Percentiles rank a stretch among this genome's conserved stretches.
Evolutionary conservation across 1,140 invertebrate genomes (phyloP).

Genomic region (Rhagoletis pomonella): DNA sequence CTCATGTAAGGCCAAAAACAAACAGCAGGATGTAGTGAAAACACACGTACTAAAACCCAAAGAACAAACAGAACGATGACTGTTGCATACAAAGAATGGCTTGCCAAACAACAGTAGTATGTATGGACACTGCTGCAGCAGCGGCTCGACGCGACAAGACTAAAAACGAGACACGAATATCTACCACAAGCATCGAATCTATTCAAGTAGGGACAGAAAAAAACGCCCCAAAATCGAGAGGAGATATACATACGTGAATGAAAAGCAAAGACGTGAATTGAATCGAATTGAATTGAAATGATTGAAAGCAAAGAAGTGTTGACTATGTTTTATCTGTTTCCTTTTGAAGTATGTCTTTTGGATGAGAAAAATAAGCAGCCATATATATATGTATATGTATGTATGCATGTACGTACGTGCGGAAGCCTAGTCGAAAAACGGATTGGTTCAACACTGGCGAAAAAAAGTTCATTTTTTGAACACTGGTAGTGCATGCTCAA

Average conservation of each 20-base stretch:
- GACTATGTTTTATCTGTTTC: background rate
- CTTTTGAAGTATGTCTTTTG: background rate
- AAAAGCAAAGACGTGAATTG: slow-evolving; percentile 49
- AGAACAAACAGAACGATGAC: slow-evolving; percentile 10
- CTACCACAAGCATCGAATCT: background rate
- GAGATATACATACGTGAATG: background rate
- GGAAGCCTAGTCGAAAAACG: no score
- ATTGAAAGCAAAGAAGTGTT: slow-evolving; percentile 30
- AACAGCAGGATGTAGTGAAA: background rate
- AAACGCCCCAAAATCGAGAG: background rate
- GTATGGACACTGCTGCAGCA: background rate
- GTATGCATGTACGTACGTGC: no score
- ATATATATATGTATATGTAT: background rate
- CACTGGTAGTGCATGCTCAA: no score
- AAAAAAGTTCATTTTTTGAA: no score
- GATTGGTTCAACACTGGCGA: no score
- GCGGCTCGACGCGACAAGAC: background rate
- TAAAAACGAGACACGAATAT: background rate
- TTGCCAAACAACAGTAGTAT: background rate
- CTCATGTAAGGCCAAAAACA: slow-evolving; percentile 1
- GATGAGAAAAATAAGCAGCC: background rate
- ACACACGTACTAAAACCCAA: slow-evolving; percentile 33
- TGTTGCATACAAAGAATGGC: background rate
- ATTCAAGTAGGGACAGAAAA: background rate
- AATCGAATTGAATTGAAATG: slow-evolving; percentile 30